Percentiles rank a stretch among this genome's conserved stretches.
phyloP scores from a whole-genome alignment of 2,888 invertebrate species.

The Acleris sparsana region DNA sequence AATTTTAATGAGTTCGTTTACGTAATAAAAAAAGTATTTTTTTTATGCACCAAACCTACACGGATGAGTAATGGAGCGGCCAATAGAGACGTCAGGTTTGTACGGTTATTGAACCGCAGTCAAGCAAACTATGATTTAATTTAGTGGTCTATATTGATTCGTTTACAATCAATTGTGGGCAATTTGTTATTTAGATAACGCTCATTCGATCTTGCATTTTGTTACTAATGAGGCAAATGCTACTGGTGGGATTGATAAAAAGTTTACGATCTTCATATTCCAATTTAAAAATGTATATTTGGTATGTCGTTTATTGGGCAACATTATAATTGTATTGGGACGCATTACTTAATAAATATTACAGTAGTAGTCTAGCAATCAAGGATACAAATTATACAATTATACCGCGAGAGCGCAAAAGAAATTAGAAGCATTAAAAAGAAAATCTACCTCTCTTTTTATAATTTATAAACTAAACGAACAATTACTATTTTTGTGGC shows the following conservation, averaged over 20 bases:
- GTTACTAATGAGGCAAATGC: conserved; percentile 18
- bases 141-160: conserved; percentile 22
- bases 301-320: background rate
- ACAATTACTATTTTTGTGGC: too few species aligned
- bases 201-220: conserved; percentile 25
- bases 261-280: conserved; percentile 11
- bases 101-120: conserved; percentile 50
- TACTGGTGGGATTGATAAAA: conserved; percentile 19
- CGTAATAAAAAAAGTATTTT: conserved; percentile 28
- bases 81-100: conserved; percentile 51
- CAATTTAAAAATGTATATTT: conserved; percentile 9
- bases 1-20: conserved; percentile 7
- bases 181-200: conserved; percentile 30
- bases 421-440: background rate
- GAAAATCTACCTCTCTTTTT: too few species aligned
- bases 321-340: background rate
- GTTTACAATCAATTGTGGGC: conserved; percentile 27
- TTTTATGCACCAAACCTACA: conserved; percentile 46
- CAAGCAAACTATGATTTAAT: conserved; percentile 26
- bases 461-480: too few species aligned
- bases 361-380: too few species aligned
- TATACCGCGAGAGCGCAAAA: background rate
- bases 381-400: background rate
- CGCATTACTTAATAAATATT: background rate
- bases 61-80: conserved; percentile 50